Conservation (phyloP, 2,797 vertebrate genomes). For the Gypaetus barbatus region DNA sequence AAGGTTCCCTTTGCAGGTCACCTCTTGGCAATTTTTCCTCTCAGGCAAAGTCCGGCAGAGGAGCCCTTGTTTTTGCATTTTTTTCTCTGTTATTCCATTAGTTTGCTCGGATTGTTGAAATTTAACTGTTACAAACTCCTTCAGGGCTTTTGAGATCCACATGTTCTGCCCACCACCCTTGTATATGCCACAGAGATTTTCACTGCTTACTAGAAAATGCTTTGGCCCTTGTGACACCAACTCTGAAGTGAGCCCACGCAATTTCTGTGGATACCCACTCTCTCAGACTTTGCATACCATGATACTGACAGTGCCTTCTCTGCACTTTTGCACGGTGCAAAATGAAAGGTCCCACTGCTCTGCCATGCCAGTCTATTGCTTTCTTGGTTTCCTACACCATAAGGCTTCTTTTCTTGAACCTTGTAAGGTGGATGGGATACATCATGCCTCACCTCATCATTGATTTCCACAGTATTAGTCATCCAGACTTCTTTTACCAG, state of each 20-base stretch:
- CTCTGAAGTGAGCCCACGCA: neutral
- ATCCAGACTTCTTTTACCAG: neutral
- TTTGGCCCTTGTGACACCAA: neutral
- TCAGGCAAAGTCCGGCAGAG: neutral
- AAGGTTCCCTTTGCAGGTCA: neutral
- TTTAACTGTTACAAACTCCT: neutral
- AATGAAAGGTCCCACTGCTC: neutral
- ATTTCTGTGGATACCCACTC: neutral
- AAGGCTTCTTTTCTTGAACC: neutral
- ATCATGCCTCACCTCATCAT: neutral
- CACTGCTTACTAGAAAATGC: neutral
- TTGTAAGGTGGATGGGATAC: neutral
- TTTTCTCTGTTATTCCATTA: neutral
- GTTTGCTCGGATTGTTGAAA: neutral
- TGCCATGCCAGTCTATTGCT: neutral
- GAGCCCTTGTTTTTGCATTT: neutral
- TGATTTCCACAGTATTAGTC: neutral
- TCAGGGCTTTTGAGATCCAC: neutral
- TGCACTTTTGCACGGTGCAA: neutral
- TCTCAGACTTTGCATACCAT: neutral
- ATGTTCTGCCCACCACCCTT: neutral
- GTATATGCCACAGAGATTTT: neutral
- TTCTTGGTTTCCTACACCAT: neutral
- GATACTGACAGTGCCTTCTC: neutral
- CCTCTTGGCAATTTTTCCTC: neutral